phyloP scores from a whole-genome alignment of 2,113 vertebrate genomes.

The rabbit (Oryctolagus cuniculus) region mOryCun1.1 NC_091441.1:30883001-30883500 shows the following conservation, averaged over 20 bases:
- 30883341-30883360: background rate
- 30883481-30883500: background rate
- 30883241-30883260: background rate
- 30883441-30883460: background rate
- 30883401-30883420: background rate
- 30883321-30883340: background rate
- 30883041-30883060: background rate
- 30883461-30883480: background rate
- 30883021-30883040: background rate
- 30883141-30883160: background rate
- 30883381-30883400: background rate
- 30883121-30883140: background rate
- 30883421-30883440: background rate
- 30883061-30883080: background rate
- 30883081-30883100: background rate
- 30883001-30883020: slow-evolving; percentile 33
- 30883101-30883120: rapidly evolving
- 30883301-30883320: background rate
- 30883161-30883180: background rate
- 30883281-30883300: background rate
- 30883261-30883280: background rate
- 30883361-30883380: background rate
- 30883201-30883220: background rate
- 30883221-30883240: background rate
- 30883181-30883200: slow-evolving; percentile 27